Base-by-base conservation (phyloP, 2,113 vertebrate species). In the Salvelinus namaycush region DNA sequence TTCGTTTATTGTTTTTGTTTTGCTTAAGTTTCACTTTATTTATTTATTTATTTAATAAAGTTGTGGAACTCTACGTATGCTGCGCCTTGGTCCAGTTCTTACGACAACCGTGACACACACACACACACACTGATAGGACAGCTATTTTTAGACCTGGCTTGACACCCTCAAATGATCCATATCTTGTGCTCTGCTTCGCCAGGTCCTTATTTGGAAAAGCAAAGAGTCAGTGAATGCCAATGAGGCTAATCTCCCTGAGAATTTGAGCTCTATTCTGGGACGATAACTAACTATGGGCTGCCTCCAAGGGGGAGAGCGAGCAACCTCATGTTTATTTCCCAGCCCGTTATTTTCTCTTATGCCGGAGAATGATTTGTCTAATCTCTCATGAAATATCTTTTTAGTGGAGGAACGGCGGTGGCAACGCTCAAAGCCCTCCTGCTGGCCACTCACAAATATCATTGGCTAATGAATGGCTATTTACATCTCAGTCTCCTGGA, bases 391-490 rank as follows among this genome's bases (percentile, higher is more conserved):
- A 83, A 89, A 87, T 82, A 88, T 80, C 81, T 87, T 87, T 79
- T 86, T 71, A 75, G 78, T 78, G 72, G 86, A 87, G 86, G 81
- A 78, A 84, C 59, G 82, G 72, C 75, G 59, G 16, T 78, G 68
- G 79, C 87, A 79, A 81, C 71, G 79, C 84, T 90, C 76, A 87
- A 84, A 87, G 84, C 73, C 82, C 79, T 79, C 83, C 90, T 81
- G 80, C 86, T 84, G 88, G 79, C 83, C 75, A 4, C 86, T 85
- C 84, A 78, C 85, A 91, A 90, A 91, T 89, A 90, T 84, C 88
- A 88, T 81, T 83, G 74, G 70, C 84, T 88, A 89, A 92, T 92
- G 88, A 91, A 82, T 29, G 69, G 72, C 83, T 89, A 79, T 89
- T 88, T 86, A 78, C 84, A 85, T 78, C 76, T 73, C 79, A 82